phyloP scores from a whole-genome alignment of 2,888 invertebrate genomes.

The Rotaria macrura region DNA sequence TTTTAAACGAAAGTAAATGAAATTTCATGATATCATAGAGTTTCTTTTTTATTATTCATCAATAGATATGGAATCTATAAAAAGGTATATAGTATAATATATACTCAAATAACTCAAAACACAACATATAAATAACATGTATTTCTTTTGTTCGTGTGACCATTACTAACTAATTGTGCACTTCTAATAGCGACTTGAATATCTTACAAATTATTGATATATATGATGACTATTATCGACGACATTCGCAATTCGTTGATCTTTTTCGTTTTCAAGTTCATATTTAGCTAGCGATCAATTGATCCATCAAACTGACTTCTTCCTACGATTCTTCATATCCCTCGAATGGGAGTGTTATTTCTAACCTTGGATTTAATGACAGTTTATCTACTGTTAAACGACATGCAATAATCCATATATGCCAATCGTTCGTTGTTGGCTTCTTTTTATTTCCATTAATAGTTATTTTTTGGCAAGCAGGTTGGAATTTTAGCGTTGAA shows the following conservation, averaged over 20 bases:
- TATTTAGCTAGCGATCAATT: neutral
- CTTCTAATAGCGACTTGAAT: too few species aligned
- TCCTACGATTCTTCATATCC: neutral
- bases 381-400: neutral
- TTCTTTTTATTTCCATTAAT: neutral
- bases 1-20: too few species aligned
- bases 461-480: neutral
- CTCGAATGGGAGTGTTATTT: neutral
- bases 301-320: neutral
- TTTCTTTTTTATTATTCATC: too few species aligned
- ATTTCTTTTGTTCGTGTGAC: too few species aligned
- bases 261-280: neutral
- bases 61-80: too few species aligned
- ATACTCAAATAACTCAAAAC: neutral
- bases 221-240: neutral
- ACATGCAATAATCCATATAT: neutral
- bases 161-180: neutral
- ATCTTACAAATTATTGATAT: too few species aligned
- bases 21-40: too few species aligned
- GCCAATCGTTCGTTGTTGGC: neutral
- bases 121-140: too few species aligned
- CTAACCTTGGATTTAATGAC: neutral
- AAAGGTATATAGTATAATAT: neutral
- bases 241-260: neutral
- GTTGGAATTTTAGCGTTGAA: neutral